phyloP scores from a whole-genome alignment of 2,888 invertebrate species.

The Notocelia uddmanniana region DNA sequence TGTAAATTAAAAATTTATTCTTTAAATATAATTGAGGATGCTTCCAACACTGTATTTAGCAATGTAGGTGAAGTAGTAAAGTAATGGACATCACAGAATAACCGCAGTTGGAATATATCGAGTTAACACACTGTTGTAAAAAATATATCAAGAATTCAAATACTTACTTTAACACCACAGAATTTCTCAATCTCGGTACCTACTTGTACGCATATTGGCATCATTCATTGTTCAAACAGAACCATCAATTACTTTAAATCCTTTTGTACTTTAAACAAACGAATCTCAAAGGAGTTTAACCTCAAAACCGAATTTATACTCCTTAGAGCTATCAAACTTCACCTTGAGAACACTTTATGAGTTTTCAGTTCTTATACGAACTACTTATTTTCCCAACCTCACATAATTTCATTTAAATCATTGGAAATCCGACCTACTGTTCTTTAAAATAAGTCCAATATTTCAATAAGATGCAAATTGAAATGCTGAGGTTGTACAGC shows the following conservation, averaged over 20 bases:
- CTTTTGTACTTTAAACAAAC: slow-evolving; percentile 26
- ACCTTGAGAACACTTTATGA: slow-evolving; percentile 30
- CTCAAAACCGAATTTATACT: slow-evolving; percentile 26
- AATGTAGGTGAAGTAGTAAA: not conserved
- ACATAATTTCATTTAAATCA: not conserved
- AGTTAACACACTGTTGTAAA: not conserved
- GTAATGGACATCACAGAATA: not conserved
- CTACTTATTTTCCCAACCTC: not conserved
- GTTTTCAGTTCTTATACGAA: slow-evolving; percentile 26
- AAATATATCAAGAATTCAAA: slow-evolving; percentile 17
- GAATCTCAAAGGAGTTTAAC: slow-evolving; percentile 22
- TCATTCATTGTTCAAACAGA: slow-evolving; percentile 15
- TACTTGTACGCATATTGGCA: slow-evolving; percentile 8
- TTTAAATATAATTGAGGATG: no score
- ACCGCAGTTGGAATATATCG: not conserved
- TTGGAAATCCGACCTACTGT: not conserved
- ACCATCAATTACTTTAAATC: slow-evolving; percentile 29
- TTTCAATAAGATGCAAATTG: not conserved
- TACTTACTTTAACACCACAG: slow-evolving; percentile 4
- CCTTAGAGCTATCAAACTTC: slow-evolving; percentile 27
- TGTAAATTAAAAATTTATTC: no score
- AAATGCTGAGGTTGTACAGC: not conserved
- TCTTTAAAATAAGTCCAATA: not conserved
- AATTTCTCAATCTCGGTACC: slow-evolving; percentile 10
- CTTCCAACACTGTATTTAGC: not conserved